Conservation (phyloP, 2,113 vertebrate species). For the Oenanthe oenanthe region DNA sequence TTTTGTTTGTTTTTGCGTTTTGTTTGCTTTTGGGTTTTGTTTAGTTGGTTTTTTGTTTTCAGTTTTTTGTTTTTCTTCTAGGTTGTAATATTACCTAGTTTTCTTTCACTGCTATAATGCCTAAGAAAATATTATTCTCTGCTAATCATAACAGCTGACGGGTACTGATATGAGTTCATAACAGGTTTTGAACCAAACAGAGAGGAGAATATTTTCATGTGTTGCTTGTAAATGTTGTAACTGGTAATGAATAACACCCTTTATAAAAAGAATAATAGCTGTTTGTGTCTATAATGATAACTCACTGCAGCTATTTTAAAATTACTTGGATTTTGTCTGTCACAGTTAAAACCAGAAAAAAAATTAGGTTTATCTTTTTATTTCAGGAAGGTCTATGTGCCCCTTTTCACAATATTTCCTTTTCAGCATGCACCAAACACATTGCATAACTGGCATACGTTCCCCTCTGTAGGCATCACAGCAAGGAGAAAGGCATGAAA, state of each 20-base stretch:
- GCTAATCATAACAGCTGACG: neutral
- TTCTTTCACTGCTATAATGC: neutral
- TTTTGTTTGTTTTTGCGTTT: no score
- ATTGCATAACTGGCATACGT: neutral
- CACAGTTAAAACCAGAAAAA: neutral
- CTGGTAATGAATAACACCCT: neutral
- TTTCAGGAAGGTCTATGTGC: neutral
- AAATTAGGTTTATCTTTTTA: conserved; percentile 10
- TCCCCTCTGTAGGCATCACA: neutral
- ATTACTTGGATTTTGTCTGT: neutral
- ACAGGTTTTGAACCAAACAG: neutral
- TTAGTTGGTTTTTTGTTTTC: no score
- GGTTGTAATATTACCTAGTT: neutral
- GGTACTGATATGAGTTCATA: neutral
- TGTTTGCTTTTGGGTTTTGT: no score
- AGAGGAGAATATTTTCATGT: neutral
- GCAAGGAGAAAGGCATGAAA: neutral
- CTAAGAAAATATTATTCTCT: neutral
- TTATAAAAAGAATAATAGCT: neutral
- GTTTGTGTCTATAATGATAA: neutral
- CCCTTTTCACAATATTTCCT: neutral
- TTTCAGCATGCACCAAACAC: conserved; percentile 12
- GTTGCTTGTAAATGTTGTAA: neutral
- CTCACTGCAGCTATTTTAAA: neutral
- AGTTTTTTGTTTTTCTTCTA: neutral